Percentiles rank a stretch among this genome's conserved stretches.
phyloP scores from a whole-genome alignment of 2,113 vertebrate species.

The Melanotaenia duboulayi region DNA sequence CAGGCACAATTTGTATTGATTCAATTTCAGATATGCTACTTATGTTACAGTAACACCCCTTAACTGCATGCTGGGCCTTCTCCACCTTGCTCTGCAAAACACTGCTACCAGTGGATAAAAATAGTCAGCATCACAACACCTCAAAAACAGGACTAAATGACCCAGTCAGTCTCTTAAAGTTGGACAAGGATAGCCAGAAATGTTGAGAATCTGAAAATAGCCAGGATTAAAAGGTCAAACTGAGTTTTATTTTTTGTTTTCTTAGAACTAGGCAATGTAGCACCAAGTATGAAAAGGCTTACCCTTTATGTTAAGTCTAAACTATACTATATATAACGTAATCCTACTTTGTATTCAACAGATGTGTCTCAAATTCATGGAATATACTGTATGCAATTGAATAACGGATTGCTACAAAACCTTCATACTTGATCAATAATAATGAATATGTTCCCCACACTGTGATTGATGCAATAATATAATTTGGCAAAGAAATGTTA shows the following conservation, averaged over 20 bases:
- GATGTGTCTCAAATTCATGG: neutral
- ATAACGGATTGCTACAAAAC: constrained; percentile 1
- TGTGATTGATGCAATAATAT: neutral
- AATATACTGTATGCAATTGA: neutral
- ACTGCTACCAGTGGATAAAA: constrained; percentile 48
- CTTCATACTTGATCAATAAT: neutral
- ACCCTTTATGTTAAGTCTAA: constrained; percentile 5
- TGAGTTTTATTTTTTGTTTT: neutral
- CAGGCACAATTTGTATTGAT: constrained; percentile 79
- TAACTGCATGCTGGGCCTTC: constrained; percentile 58
- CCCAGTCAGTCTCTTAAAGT: constrained; percentile 37
- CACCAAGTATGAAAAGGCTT: neutral
- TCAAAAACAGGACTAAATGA: constrained; percentile 38
- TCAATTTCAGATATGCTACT: constrained; percentile 74
- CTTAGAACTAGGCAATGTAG: too few relatives aligned
- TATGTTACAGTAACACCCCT: constrained; percentile 72
- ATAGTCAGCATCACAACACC: constrained; percentile 61
- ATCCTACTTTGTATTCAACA: neutral
- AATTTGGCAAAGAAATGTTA: neutral
- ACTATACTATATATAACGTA: neutral
- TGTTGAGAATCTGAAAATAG: neutral
- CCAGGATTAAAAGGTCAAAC: neutral
- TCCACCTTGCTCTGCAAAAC: constrained; percentile 63
- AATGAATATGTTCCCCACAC: neutral
- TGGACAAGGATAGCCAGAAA: constrained; percentile 19